These are phyloP conservation scores for Podarcis siculus DNA, from an alignment of 2,797 vertebrate species.

Conservation along the genomic window DNA sequence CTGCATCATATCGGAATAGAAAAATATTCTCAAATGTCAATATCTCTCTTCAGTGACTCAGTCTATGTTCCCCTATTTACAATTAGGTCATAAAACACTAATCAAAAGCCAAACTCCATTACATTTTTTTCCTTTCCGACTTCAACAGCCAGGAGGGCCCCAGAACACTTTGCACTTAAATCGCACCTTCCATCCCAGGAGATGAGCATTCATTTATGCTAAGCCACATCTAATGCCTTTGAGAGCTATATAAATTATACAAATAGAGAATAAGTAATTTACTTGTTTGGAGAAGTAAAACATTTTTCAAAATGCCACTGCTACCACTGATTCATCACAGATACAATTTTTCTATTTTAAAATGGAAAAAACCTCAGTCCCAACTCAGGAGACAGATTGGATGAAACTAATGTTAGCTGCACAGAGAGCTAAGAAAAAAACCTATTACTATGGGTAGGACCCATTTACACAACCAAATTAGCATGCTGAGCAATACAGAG, in stretches of 20 bases:
- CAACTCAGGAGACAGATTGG: background rate
- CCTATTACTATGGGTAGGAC: background rate
- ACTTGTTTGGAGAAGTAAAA: constrained; percentile 33
- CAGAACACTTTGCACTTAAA: background rate
- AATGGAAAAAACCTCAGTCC: background rate
- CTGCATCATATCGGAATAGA: background rate
- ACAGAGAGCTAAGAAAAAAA: background rate
- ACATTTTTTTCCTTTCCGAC: background rate
- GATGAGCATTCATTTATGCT: background rate
- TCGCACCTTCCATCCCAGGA: background rate
- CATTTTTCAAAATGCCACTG: background rate
- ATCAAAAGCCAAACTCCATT: background rate
- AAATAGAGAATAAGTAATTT: constrained; percentile 7
- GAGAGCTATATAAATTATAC: constrained; percentile 25
- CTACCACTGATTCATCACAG: background rate
- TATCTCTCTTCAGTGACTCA: background rate
- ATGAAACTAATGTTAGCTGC: background rate
- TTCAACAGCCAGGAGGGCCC: background rate
- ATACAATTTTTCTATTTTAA: background rate
- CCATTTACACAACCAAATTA: background rate
- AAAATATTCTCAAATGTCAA: background rate
- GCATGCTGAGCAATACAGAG: background rate
- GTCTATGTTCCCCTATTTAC: background rate
- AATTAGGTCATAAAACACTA: background rate
- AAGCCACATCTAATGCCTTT: constrained; percentile 33